Percentiles rank a stretch among this genome's conserved stretches.
Conservation (phyloP, 2,797 vertebrate genomes). For the Trachurus trachurus region DNA sequence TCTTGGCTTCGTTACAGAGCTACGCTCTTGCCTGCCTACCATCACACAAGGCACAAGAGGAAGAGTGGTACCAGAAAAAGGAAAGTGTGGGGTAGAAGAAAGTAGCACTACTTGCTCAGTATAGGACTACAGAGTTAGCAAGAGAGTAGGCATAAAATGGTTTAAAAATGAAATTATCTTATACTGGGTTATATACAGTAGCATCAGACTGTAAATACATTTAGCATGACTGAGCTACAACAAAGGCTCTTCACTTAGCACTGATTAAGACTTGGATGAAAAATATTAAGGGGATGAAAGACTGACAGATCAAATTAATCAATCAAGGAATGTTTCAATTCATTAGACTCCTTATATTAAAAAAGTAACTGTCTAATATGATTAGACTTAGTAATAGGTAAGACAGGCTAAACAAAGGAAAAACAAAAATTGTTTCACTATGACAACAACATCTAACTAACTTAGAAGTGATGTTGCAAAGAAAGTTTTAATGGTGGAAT, state of each 20-base stretch:
- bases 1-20: constrained; percentile 59
- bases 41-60: constrained; percentile 14
- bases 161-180: neutral
- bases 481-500: constrained; percentile 1
- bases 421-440: neutral
- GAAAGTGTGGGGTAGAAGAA: neutral
- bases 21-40: constrained; percentile 37
- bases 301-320: neutral
- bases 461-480: neutral
- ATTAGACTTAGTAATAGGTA: neutral
- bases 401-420: neutral
- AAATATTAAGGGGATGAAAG: neutral
- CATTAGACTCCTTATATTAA: neutral
- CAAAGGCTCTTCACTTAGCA: neutral
- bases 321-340: neutral
- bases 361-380: no score
- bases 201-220: neutral
- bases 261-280: neutral
- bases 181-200: neutral
- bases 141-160: neutral
- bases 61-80: neutral
- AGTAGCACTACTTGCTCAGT: neutral
- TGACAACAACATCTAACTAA: neutral
- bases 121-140: neutral
- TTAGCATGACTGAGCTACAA: neutral